These are phyloP conservation scores for Phalacrocorax aristotelis DNA, from an alignment of 2,113 vertebrate species.

Conservation along the genomic window DNA sequence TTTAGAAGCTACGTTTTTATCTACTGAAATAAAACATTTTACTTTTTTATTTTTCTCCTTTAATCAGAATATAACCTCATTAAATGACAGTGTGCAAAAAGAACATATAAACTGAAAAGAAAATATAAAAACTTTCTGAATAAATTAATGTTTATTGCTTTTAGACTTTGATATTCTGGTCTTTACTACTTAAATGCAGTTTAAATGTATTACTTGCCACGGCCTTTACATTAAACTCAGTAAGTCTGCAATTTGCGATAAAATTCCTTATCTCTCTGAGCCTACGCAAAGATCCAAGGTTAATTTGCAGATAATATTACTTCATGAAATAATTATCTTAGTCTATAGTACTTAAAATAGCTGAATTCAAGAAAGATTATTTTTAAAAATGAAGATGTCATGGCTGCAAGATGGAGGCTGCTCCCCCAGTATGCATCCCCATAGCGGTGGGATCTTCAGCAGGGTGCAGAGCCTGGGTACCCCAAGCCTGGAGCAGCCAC, in stretches of 20 bases:
- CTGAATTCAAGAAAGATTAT: neutral
- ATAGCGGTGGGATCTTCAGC: neutral
- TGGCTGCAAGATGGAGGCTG: neutral
- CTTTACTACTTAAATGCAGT: conserved; percentile 73
- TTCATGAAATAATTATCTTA: conserved; percentile 68
- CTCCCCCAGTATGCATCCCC: neutral
- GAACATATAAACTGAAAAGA: conserved; percentile 56
- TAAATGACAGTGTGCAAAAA: conserved; percentile 62
- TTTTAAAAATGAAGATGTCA: neutral
- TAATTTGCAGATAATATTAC: conserved; percentile 64
- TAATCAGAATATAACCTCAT: conserved; percentile 68
- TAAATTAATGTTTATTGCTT: conserved; percentile 71
- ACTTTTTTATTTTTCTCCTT: conserved; percentile 44
- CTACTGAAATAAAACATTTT: conserved; percentile 49
- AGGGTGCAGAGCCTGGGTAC: neutral
- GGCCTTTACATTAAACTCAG: conserved; percentile 61
- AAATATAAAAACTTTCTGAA: conserved; percentile 67
- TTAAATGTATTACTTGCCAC: conserved; percentile 74
- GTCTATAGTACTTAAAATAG: conserved; percentile 37
- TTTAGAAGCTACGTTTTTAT: conserved; percentile 33
- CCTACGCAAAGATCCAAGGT: conserved; percentile 51
- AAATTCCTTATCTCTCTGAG: conserved; percentile 66
- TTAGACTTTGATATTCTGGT: conserved; percentile 58
- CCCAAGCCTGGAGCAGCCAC: neutral
- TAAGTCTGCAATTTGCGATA: conserved; percentile 65